phyloP scores from a whole-genome alignment of 2,113 vertebrate species.

The Fulmarus glacialis region DNA sequence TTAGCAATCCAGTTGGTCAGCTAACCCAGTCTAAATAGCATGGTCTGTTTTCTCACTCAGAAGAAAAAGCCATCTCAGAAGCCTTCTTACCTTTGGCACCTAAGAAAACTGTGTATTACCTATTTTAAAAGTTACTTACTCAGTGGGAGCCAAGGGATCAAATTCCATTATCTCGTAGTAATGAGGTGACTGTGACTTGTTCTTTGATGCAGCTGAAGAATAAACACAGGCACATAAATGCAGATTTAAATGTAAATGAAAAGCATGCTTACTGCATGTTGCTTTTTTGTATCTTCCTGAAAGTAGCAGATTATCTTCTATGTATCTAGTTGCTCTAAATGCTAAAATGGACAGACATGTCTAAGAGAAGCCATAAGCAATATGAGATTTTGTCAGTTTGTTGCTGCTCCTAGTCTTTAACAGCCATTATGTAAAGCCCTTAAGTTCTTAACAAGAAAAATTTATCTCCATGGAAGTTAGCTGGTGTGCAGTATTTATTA shows the following conservation, averaged over 20 bases:
- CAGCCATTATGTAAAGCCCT: background rate
- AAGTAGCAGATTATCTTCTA: background rate
- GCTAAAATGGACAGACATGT: background rate
- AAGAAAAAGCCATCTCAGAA: background rate
- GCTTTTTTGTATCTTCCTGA: background rate
- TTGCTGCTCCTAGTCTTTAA: background rate
- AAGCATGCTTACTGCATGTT: background rate
- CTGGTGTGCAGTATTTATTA: constrained; percentile 7
- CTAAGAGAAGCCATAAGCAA: background rate
- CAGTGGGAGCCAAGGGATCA: constrained; percentile 78
- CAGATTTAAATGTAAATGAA: background rate
- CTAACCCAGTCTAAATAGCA: background rate
- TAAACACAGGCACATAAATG: background rate
- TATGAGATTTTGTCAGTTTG: background rate
- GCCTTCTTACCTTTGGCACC: background rate
- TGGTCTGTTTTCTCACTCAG: background rate
- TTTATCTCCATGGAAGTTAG: background rate
- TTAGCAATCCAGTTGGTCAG: background rate
- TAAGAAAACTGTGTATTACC: background rate
- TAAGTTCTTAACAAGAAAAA: background rate
- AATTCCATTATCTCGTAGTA: constrained; percentile 83
- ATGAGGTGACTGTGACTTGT: constrained; percentile 53
- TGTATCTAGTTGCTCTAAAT: background rate
- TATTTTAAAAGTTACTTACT: constrained; percentile 74
- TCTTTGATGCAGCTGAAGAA: constrained; percentile 57